Evolutionary conservation across 2,797 vertebrate species (phyloP).

Genomic region (Muraenolepis orangiensis): DNA sequence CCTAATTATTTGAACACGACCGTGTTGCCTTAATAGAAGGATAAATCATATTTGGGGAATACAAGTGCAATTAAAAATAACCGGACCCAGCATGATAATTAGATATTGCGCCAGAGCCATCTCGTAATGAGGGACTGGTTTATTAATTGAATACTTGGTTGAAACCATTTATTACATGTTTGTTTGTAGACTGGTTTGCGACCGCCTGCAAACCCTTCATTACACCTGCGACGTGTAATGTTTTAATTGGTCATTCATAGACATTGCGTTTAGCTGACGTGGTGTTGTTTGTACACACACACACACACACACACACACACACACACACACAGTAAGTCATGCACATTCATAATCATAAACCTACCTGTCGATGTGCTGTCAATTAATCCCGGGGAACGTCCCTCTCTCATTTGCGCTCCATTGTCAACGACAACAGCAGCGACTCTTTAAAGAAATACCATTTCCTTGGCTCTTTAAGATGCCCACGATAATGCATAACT

Average conservation of each 20-base stretch:
- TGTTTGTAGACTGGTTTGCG: neutral
- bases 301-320: too few relatives aligned
- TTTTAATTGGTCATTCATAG: neutral
- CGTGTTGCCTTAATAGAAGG: too few relatives aligned
- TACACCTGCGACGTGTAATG: neutral
- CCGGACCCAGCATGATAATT: neutral
- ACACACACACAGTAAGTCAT: neutral
- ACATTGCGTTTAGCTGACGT: neutral
- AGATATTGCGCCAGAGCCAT: neutral
- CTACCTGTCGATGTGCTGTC: slow-evolving; percentile 76
- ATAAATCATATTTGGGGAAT: neutral
- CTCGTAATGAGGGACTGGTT: neutral
- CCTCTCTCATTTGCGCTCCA: slow-evolving; percentile 77
- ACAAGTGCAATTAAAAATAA: neutral
- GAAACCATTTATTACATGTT: neutral
- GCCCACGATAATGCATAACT: slow-evolving; percentile 47
- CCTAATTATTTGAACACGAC: too few relatives aligned
- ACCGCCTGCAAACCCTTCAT: neutral
- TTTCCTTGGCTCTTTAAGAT: slow-evolving; percentile 60
- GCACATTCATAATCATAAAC: neutral
- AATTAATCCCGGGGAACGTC: slow-evolving; percentile 67
- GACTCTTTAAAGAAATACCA: slow-evolving; percentile 59
- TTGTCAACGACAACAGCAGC: slow-evolving; percentile 61
- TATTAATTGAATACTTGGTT: neutral
- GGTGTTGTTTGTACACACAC: too few relatives aligned